Base-by-base conservation (phyloP, 2,797 vertebrate genomes). In the Pitangus sulphuratus region DNA sequence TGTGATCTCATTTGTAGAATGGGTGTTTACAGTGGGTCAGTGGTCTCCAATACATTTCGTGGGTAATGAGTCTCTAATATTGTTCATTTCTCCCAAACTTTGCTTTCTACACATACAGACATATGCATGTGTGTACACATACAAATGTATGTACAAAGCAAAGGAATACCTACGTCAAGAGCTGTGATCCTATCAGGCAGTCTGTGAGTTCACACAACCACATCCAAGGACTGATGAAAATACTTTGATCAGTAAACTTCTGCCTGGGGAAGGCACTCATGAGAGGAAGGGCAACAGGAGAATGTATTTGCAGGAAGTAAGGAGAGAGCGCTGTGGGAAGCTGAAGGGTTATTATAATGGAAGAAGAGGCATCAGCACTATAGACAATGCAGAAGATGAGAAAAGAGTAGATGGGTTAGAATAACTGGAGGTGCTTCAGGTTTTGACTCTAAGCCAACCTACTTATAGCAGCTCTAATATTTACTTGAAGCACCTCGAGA, bases 401-500 rank as follows among this genome's bases (percentile, higher is more conserved):
- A 75, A 86, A 64, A 81, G 19, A 39, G 33, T 62, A 44, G 7
- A 5, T 25, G 37, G 24, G 15, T 31, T 76, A 35, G 53, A 81
- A 80, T 48, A 83, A 80, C 11, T 66, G n/a, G 61, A 72, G 21
- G 9, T n/a, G 15, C 40, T 87, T 87, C 51, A 72, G 44, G 31
- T 57, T 89, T 92, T 88, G 47, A 83, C 48, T 57, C 47, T 75
- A 77, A 79, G 39, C 15, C 17, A 45, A 37, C 14, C 11, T 47
- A 33, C 40, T 87, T 79, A 39, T 3, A 84, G 40, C 17, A 89
- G 28, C 30, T 87, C 15, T 91, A 56, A 65, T 51, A 54, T 39
- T 83, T 84, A 75, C 47, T 57, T 84, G 57, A 89, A 84, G 39
- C 12, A 72, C 25, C 30, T 69, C 44, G 40, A 71, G 72, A 77